Conservation (phyloP, 2,113 vertebrate genomes). For the Apeltes quadracus region DNA sequence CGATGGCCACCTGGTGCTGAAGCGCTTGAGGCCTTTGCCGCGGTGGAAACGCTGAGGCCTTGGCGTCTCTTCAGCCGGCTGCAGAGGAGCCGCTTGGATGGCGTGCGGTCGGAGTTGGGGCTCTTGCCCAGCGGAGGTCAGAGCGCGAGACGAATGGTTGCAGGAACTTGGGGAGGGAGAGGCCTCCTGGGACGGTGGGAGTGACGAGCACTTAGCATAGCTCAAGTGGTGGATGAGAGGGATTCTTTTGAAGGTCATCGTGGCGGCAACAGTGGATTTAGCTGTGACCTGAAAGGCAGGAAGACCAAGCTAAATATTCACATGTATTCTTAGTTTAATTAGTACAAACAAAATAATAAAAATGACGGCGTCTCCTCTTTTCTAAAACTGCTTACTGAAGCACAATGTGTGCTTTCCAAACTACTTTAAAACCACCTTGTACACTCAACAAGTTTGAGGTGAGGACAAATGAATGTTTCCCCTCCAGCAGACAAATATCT, state of each 20-base stretch:
- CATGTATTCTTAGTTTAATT: too few species aligned
- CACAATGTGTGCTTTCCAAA: neutral
- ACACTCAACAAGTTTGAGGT: neutral
- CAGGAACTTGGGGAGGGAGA: conserved; percentile 14
- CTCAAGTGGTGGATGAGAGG: conserved; percentile 32
- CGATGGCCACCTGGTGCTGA: conserved; percentile 69
- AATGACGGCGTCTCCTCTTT: neutral
- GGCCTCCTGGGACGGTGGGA: conserved; percentile 19
- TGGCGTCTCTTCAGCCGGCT: conserved; percentile 5
- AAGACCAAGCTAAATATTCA: neutral
- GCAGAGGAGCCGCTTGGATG: conserved; percentile 7
- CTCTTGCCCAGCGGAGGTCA: neutral
- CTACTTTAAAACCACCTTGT: neutral
- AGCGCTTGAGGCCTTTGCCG: conserved; percentile 58
- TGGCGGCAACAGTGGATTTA: conserved; percentile 28
- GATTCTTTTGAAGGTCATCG: conserved; percentile 23
- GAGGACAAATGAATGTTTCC: neutral
- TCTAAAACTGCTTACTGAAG: neutral
- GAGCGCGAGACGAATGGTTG: conserved; percentile 8
- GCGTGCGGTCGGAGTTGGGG: neutral
- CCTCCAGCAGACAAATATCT: neutral
- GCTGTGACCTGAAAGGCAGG: conserved; percentile 49
- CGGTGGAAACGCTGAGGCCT: conserved; percentile 24
- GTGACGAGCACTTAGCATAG: conserved; percentile 13
- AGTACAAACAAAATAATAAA: too few species aligned